phyloP scores from a whole-genome alignment of 2,113 vertebrate species.

The Scophthalmus maximus region DNA sequence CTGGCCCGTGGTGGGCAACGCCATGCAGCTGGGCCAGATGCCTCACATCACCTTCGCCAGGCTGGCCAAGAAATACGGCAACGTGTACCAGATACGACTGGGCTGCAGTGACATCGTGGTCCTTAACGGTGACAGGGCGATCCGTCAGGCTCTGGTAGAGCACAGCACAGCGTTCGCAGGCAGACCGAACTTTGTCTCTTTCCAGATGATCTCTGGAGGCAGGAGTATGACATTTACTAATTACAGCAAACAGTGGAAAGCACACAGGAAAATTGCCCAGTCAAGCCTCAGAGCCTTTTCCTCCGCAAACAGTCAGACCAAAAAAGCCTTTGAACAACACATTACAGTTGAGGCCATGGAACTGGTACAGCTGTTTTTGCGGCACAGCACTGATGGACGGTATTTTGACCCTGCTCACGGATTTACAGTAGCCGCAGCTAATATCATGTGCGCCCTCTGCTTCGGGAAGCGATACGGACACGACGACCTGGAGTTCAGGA shows the following conservation, averaged over 20 bases:
- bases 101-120: constrained; percentile 87
- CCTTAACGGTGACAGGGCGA: constrained; percentile 84
- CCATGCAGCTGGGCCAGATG: constrained; percentile 87
- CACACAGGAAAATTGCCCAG: constrained; percentile 84
- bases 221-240: constrained; percentile 84
- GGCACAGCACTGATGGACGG: constrained; percentile 64
- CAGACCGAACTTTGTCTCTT: constrained; percentile 88
- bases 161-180: constrained; percentile 86
- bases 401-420: constrained; percentile 83
- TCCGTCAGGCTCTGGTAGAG: constrained; percentile 85
- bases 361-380: constrained; percentile 80
- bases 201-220: constrained; percentile 86
- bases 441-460: constrained; percentile 88
- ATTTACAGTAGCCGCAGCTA: constrained; percentile 85
- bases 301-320: constrained; percentile 81
- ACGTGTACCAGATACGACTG: constrained; percentile 86
- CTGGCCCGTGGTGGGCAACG: constrained; percentile 88
- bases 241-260: constrained; percentile 86
- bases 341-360: constrained; percentile 83
- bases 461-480: constrained; percentile 88
- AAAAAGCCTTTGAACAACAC: constrained; percentile 83
- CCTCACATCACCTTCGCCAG: constrained; percentile 85
- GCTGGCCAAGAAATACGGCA: constrained; percentile 83
- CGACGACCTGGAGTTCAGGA: constrained; percentile 85
- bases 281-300: constrained; percentile 85